Base-by-base conservation (phyloP, 2,797 vertebrate species). In the Helostoma temminkii region DNA sequence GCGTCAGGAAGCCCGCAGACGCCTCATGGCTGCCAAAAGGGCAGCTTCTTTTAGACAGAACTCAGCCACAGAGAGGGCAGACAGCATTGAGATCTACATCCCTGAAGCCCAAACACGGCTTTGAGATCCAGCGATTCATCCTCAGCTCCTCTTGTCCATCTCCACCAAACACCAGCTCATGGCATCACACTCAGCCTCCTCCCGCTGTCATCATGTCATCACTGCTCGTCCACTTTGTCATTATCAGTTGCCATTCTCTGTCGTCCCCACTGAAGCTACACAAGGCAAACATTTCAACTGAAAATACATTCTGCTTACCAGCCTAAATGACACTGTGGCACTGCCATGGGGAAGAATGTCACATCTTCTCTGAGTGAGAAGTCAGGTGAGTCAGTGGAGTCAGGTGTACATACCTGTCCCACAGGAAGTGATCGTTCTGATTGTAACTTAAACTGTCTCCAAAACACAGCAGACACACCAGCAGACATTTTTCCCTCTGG, bases 1-100 rank as follows among this genome's bases (percentile, higher is more conserved):
- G 83, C 95, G 98, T 3, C 97, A 98, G 87, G 98, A 99, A 89
- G 98, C 98, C 1, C 95, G 98, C 48, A 93, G 97, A 72, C 94
- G 98, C 75, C 96, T 99, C 73, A 94, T 98, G 95, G 98, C 97
- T 2, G 98, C 97, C 65, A 99, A 99, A 85, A 89, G 97, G 64
- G 97, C 98, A 1, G 98, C 98, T 22, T 99, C 97, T 42, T 98
- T 99, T 90, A 95, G 98, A 78, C 98, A 99, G 94, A 97, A 95
- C 93, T 98, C 98, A 1, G 95, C 94, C 82, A 95, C 96, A 3
- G 98, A 99, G 91, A 93, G 97, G 3, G 98, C 97, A 24, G 98
- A 99, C 95, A 99, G 97, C 95, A 99, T 99, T 36, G 98, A 99
- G 93, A 99, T 99, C 83, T 99, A 99, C 91, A 99, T 99, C 94